Evolutionary conservation across 2,113 vertebrate species (phyloP).

Genomic region (Mastomys coucha): DNA sequence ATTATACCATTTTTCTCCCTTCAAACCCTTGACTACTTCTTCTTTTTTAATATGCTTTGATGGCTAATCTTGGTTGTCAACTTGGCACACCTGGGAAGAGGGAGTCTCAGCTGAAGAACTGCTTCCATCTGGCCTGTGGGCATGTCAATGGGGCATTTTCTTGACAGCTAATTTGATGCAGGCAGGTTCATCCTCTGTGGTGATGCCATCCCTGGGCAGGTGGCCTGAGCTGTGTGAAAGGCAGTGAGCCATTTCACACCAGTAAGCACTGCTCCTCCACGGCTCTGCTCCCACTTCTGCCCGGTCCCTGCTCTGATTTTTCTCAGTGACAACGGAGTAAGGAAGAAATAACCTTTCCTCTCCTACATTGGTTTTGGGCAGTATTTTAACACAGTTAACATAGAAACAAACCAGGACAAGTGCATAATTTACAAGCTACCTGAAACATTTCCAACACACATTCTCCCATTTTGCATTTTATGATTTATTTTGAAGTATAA

Average conservation of each 20-base stretch:
- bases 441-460: background rate
- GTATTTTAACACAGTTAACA: background rate
- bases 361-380: background rate
- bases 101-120: background rate
- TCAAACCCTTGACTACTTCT: background rate
- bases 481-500: constrained; percentile 26
- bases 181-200: background rate
- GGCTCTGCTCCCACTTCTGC: background rate
- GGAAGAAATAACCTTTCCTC: background rate
- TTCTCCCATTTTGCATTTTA: background rate
- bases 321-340: background rate
- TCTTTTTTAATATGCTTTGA: no score
- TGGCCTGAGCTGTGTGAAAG: background rate
- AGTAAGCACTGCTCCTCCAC: background rate
- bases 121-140: background rate
- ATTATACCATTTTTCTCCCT: background rate
- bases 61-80: background rate
- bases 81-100: background rate
- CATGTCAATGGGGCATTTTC: background rate
- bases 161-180: background rate
- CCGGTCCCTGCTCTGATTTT: background rate
- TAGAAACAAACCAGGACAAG: background rate
- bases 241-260: background rate
- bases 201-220: background rate
- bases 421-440: background rate